These are phyloP conservation scores for Atethmia centrago DNA, from an alignment of 2,888 invertebrate genomes.

Conservation along the genomic window DNA sequence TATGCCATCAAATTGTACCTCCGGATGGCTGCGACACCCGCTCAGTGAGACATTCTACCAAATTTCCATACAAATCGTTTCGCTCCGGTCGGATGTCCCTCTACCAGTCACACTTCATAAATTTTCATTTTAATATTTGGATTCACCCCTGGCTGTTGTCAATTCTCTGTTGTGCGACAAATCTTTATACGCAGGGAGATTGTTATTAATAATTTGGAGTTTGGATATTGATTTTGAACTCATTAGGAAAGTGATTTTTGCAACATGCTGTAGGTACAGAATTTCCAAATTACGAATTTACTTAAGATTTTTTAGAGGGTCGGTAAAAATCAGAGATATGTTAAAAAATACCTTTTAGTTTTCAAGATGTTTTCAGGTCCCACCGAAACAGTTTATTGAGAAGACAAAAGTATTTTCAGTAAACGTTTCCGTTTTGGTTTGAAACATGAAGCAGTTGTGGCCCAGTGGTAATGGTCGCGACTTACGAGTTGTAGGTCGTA, in stretches of 20 bases:
- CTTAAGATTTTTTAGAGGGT: neutral
- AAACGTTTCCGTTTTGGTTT: neutral
- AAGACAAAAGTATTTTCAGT: neutral
- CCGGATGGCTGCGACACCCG: slow-evolving; percentile 76
- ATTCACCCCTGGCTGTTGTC: slow-evolving; percentile 74
- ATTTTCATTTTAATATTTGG: slow-evolving; percentile 88
- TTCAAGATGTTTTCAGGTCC: neutral
- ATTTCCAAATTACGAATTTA: neutral
- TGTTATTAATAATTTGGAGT: slow-evolving; percentile 30
- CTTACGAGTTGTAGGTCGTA: no score
- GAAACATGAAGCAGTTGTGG: neutral
- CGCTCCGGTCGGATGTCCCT: slow-evolving; percentile 77
- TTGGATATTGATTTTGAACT: slow-evolving; percentile 19
- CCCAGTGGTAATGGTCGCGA: no score
- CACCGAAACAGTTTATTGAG: neutral
- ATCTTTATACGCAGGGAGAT: slow-evolving; percentile 61
- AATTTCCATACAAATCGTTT: slow-evolving; percentile 90
- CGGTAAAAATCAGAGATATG: no score
- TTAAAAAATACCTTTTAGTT: neutral
- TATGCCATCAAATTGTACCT: slow-evolving; percentile 88
- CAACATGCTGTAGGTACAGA: no score
- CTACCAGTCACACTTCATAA: slow-evolving; percentile 85
- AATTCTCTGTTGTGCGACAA: slow-evolving; percentile 70
- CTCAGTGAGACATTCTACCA: slow-evolving; percentile 80
- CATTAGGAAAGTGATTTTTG: neutral